Evolutionary conservation across 2,797 vertebrate genomes (phyloP), one percentile per base, ranked within the genome.

Genomic region (Knipowitschia caucasica): DNA sequence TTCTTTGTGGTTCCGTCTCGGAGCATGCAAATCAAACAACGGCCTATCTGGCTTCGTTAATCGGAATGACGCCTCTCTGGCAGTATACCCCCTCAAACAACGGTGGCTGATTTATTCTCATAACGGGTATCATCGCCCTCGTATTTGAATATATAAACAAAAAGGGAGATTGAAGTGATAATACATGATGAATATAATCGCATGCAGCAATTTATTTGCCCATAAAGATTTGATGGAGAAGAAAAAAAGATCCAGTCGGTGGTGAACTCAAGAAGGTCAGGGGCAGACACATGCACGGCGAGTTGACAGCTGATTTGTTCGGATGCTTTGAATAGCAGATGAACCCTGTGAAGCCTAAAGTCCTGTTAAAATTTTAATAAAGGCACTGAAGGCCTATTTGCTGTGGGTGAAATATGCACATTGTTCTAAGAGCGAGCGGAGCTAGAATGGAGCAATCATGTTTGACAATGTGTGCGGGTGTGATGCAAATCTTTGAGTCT

Each of bases 291-390:
- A 72, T 45, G 50, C 52, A 43, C 50, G 67, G 67, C 31, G 67
- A 64, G 68, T 67, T 73, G 83, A 80, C 79, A 75, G 80, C 73
- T 76, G 79, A 87, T 87, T 83, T 76, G 79, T 83, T 81, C 56
- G 46, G 78, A 83, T 89, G 86, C 82, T 91, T 87, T 85, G 89
- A 92, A 90, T 88, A 84, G 86, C 83, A 88, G 90, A 92, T 88
- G 90, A 93, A 90, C 86, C 88, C 77, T 67, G 15, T 82, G 85
- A 86, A 79, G 84, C 81, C 79, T 60, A 77, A 82, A 85, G 69
- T 72, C 86, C 77, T 87, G 89, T 94, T 87, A 85, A 91, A 92
- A 93, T 90, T 88, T 84, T 91, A 92, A 93, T 93, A 93, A 91
- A 89, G 82, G 90, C 78, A 81, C 87, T 71, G 72, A 80, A 86